Conservation (phyloP, 1,140 invertebrate species). For the Bombus sylvicola region DNA sequence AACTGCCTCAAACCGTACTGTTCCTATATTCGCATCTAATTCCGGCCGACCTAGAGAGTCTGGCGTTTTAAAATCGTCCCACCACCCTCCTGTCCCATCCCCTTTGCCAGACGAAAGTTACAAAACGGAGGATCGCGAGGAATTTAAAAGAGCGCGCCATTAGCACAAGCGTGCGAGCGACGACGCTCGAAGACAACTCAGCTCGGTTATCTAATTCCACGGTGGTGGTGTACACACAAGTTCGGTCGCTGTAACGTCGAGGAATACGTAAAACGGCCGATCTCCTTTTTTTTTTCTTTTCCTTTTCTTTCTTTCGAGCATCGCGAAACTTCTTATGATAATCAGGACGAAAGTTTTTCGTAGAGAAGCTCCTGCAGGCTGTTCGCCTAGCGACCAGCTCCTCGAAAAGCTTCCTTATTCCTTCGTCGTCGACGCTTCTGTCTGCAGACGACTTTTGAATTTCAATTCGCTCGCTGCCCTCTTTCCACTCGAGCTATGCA, state of each 20-base stretch:
- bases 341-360: conserved; percentile 57
- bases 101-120: background rate
- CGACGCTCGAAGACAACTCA: background rate
- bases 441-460: conserved; percentile 45
- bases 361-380: background rate
- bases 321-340: conserved; percentile 61
- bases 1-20: background rate
- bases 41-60: background rate
- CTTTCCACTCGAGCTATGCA: background rate
- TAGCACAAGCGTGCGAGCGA: conserved; percentile 5
- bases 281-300: conserved; percentile 5
- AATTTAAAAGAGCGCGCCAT: conserved; percentile 27
- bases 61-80: background rate
- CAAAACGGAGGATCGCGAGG: background rate
- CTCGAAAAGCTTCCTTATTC: conserved; percentile 35
- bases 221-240: conserved; percentile 13
- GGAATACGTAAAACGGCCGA: conserved; percentile 58
- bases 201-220: conserved; percentile 21
- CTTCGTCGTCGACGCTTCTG: background rate
- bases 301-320: background rate
- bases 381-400: conserved; percentile 37
- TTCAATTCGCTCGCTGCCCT: conserved; percentile 38
- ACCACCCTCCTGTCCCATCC: too few relatives aligned
- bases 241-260: conserved; percentile 22
- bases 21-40: background rate